Conservation (phyloP, 1,140 invertebrate species). For the Leptopilina clavipes region DNA sequence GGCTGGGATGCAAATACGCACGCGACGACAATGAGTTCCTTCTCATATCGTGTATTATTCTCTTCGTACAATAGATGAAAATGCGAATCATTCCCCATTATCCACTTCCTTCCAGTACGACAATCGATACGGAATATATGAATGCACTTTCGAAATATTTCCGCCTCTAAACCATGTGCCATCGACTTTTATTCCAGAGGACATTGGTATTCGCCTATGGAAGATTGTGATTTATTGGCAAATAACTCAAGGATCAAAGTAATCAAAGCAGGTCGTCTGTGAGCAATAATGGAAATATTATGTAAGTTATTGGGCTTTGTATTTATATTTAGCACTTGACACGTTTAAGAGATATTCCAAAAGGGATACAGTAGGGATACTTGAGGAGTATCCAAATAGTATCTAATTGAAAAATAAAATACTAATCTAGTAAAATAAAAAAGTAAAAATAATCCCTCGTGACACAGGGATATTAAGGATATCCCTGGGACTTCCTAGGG, state of each 20-base stretch:
- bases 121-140: slow-evolving; percentile 28
- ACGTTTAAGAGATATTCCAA: too few species aligned
- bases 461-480: too few species aligned
- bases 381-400: too few species aligned
- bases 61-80: slow-evolving; percentile 12
- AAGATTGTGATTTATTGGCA: not conserved
- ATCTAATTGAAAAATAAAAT: too few species aligned
- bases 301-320: too few species aligned
- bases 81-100: slow-evolving; percentile 31
- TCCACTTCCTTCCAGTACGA: slow-evolving; percentile 12
- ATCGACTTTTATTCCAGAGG: not conserved
- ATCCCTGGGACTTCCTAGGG: too few species aligned
- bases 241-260: not conserved
- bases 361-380: too few species aligned
- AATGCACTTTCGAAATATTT: slow-evolving; percentile 31
- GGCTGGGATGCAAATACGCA: not conserved
- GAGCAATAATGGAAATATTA: not conserved
- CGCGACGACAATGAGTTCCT: slow-evolving; percentile 21
- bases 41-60: not conserved
- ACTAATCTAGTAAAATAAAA: too few species aligned
- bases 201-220: not conserved
- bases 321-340: too few species aligned
- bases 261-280: not conserved
- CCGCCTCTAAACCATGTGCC: slow-evolving; percentile 21
- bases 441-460: too few species aligned